Percentiles rank a stretch among this genome's conserved stretches.
These are phyloP conservation scores for Borostomias antarcticus DNA, from an alignment of 2,797 vertebrate genomes.

Conservation along the genomic window DNA sequence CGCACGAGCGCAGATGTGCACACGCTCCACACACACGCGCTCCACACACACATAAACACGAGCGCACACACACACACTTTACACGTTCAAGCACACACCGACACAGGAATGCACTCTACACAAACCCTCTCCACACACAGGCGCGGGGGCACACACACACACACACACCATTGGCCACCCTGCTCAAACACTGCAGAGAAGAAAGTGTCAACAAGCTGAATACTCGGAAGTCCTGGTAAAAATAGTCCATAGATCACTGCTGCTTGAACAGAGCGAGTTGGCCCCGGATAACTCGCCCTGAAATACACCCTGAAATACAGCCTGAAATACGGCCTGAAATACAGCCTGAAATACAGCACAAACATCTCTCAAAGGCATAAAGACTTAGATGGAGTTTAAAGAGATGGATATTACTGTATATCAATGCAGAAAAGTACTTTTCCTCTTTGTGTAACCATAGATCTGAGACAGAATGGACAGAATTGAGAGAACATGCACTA, in stretches of 20 bases:
- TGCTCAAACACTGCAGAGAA: slow-evolving; percentile 50
- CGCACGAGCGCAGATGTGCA: slow-evolving; percentile 11
- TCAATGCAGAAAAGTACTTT: too few relatives aligned
- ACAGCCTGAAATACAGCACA: slow-evolving; percentile 51
- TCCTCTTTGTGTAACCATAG: too few relatives aligned
- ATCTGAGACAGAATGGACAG: too few relatives aligned
- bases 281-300: too few relatives aligned
- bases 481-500: too few relatives aligned
- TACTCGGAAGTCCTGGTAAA: slow-evolving; percentile 38
- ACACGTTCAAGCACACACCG: not conserved
- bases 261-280: slow-evolving; percentile 25
- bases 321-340: too few relatives aligned
- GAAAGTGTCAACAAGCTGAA: slow-evolving; percentile 58
- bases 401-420: too few relatives aligned
- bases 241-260: slow-evolving; percentile 36
- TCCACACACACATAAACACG: not conserved
- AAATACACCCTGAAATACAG: too few relatives aligned
- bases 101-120: too few relatives aligned
- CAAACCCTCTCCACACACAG: too few relatives aligned
- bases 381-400: slow-evolving; percentile 47
- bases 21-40: not conserved
- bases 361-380: slow-evolving; percentile 47
- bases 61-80: not conserved
- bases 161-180: slow-evolving; percentile 17
- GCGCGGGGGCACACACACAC: not conserved